Percentiles rank a stretch among this genome's conserved stretches.
phyloP scores from a whole-genome alignment of 2,113 vertebrate genomes.

The Gracilinanus agilis region DNA sequence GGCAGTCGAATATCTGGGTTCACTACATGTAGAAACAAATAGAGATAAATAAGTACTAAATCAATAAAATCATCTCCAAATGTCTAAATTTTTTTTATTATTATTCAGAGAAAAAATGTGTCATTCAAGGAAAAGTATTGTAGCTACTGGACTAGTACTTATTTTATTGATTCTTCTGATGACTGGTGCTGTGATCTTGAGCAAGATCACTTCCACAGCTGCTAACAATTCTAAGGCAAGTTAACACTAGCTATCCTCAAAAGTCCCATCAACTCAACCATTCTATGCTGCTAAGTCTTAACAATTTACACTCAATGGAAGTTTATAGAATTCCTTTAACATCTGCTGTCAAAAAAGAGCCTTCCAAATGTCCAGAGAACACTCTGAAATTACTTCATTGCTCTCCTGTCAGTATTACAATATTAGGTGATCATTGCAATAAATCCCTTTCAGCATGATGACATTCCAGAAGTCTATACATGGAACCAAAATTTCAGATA shows the following conservation, averaged over 20 bases:
- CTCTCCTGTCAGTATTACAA: background rate
- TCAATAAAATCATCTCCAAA: background rate
- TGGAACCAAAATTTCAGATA: background rate
- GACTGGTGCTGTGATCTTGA: background rate
- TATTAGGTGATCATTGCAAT: background rate
- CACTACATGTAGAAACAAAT: background rate
- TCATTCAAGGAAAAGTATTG: background rate
- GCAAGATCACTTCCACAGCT: background rate
- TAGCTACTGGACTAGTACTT: background rate
- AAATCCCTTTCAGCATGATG: background rate
- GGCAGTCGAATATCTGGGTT: background rate
- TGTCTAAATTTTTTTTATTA: background rate
- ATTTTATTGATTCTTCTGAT: background rate
- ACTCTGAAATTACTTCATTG: background rate
- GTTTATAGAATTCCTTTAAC: background rate
- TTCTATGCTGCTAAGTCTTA: background rate
- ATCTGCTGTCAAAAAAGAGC: background rate
- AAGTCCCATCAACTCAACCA: background rate
- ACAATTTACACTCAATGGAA: background rate
- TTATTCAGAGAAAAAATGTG: background rate
- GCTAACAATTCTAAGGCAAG: background rate
- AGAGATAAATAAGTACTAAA: background rate
- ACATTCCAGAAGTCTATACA: background rate
- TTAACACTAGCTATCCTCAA: background rate
- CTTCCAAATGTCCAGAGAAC: background rate